Base-by-base conservation (phyloP, 1,140 invertebrate species). In the Alviniconcha marisindica region DNA sequence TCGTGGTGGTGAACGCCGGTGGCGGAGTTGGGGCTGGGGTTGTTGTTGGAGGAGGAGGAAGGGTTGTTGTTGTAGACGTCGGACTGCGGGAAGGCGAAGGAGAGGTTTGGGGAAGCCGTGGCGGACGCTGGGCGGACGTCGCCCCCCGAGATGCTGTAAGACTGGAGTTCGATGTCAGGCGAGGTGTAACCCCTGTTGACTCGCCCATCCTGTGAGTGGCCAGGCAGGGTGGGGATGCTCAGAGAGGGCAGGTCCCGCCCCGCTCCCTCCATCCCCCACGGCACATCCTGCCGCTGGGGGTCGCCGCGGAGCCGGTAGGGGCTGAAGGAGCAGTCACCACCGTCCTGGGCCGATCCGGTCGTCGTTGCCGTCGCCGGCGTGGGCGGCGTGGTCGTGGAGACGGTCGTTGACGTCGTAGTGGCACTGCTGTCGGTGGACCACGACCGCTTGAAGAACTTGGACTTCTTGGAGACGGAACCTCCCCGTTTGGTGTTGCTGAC, bases 121-220 rank as follows among this genome's bases (percentile, higher is more conserved):
- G 40, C 18, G 38, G n/a, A 40, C 60, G 38, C 36, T 60, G 28
- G 69, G 60, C 31, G 31, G 33, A 66, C 18, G 33, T 33, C 69
- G 40, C 77, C 66, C 21, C 42, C 63, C 24, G 51, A 33, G 56
- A 80, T 79, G 81, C 74, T 83, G 81, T 90, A 90, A 80, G 83
- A 88, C 36, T 90, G 87, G 24, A 91, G 85, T 85, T 91, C 90
- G 60, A 90, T 90, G 84, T 91, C 89, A n/a, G 89, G 90, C 28
- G 89, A 90, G 21, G 88, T 91, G 83, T 91, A 91, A 4, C 89
- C 89, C 31, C 85, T 73, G 84, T 91, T 91, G 81, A 91, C 87
- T 14, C 88, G 82, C 44, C 90, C 90, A 86, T 89, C 89, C 56
- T 81, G 85, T 54, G 42, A 51, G 63, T 73, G 42, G 18, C 73